These are phyloP conservation scores for Triops cancriformis DNA, from an alignment of 1,140 invertebrate species.

Conservation along the genomic window DNA sequence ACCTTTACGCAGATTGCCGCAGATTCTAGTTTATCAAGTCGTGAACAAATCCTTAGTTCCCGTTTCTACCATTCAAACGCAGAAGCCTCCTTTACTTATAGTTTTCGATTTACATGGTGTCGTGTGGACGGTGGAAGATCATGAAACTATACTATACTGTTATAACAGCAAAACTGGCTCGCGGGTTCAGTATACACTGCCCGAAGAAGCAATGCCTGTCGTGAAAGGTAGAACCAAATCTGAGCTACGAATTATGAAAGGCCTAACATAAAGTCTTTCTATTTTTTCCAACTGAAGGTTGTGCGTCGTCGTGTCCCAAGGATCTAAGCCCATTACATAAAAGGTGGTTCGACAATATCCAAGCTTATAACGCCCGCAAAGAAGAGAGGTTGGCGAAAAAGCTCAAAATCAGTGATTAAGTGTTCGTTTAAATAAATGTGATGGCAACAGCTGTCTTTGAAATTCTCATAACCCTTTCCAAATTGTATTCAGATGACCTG, in stretches of 20 bases:
- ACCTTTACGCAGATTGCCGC: not conserved
- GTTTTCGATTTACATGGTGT: not conserved
- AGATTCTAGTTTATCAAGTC: not conserved
- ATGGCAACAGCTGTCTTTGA: not conserved
- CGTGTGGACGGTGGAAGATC: not conserved
- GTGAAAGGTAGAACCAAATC: not conserved
- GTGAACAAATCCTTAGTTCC: not conserved
- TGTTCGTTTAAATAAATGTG: not conserved
- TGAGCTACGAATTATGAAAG: not conserved
- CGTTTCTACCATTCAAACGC: not conserved
- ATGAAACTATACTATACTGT: not conserved
- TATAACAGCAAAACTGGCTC: not conserved
- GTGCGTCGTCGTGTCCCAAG: not conserved
- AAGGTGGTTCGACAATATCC: slow-evolving; percentile 25
- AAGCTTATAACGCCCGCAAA: slow-evolving; percentile 19
- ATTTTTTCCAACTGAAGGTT: not conserved
- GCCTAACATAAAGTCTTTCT: not conserved
- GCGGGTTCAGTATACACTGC: not conserved
- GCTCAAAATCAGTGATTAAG: not conserved
- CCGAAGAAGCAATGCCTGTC: not conserved
- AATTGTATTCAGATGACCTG: not conserved
- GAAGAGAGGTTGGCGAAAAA: not conserved
- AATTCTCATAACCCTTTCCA: not conserved
- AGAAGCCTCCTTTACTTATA: not conserved
- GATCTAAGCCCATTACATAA: slow-evolving; percentile 24